Evolutionary conservation across 2,113 vertebrate species (phyloP).

Genomic region (Lagenorhynchus albirostris): DNA sequence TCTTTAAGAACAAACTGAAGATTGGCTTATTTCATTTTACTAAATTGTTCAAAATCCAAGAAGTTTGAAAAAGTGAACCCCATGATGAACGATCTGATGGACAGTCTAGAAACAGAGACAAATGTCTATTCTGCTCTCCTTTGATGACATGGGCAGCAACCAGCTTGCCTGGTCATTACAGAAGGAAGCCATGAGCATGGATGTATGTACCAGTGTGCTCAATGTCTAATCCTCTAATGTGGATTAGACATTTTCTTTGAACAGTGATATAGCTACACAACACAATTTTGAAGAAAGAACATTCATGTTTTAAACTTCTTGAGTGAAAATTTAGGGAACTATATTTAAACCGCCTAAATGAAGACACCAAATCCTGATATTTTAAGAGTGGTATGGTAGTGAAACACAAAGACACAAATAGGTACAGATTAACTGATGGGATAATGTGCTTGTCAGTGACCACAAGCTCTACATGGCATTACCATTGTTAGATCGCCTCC

Average conservation of each 20-base stretch:
- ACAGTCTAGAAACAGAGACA: not conserved
- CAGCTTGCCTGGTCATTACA: not conserved
- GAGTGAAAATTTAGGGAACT: not conserved
- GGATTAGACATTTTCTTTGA: not conserved
- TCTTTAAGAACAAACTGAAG: not conserved
- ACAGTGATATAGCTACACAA: not conserved
- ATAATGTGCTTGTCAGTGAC: not conserved
- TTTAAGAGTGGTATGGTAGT: not conserved
- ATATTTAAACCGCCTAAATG: not conserved
- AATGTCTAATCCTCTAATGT: not conserved
- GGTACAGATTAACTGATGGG: not conserved
- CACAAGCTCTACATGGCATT: not conserved
- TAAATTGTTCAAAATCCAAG: constrained; percentile 30
- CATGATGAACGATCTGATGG: not conserved
- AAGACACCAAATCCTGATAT: not conserved
- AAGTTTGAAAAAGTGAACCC: not conserved
- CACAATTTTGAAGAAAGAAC: not conserved
- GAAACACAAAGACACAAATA: not conserved
- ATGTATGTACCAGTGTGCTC: accelerated
- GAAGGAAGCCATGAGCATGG: not conserved
- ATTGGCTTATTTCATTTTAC: not conserved
- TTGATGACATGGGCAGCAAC: too few species aligned
- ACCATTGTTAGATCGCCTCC: constrained; percentile 52
- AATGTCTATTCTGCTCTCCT: not conserved
- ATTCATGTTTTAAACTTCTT: not conserved